A percentile compares a stretch with the other conserved stretches of the same genome.
phyloP scores from a whole-genome alignment of 2,888 invertebrate species.

The Sarcophaga carnaria region DNA sequence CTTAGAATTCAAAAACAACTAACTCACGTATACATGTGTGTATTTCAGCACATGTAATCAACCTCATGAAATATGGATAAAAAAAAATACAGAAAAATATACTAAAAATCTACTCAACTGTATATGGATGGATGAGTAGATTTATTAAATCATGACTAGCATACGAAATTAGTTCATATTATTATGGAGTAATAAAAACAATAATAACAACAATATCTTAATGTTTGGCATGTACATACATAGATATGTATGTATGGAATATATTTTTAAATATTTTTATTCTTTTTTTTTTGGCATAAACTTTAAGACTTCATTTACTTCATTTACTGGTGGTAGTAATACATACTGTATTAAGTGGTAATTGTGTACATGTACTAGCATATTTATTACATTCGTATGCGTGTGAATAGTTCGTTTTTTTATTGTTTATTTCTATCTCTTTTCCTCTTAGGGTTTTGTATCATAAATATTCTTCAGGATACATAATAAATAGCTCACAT shows the following conservation, averaged over 20 bases:
- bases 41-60: neutral
- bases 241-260: neutral
- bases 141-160: slow-evolving; percentile 9
- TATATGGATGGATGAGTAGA: neutral
- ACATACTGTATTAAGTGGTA: neutral
- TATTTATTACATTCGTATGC: neutral
- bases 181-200: slow-evolving; percentile 2
- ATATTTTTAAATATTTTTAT: neutral
- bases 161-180: slow-evolving; percentile 29
- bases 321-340: slow-evolving; percentile 4
- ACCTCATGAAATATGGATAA: neutral
- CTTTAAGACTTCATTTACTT: neutral
- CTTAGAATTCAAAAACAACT: too few species aligned
- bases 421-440: slow-evolving; percentile 6
- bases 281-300: neutral
- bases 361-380: neutral
- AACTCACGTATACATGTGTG: too few species aligned
- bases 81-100: neutral
- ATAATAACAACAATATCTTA: neutral
- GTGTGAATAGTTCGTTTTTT: neutral
- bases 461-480: slow-evolving; percentile 16
- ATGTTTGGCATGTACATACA: neutral
- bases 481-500: slow-evolving; percentile 9
- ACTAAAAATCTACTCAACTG: neutral
- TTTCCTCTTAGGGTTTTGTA: neutral